These are phyloP conservation scores for Rhamnusium bicolor DNA, from an alignment of 2,888 invertebrate species.

Conservation along the genomic window DNA sequence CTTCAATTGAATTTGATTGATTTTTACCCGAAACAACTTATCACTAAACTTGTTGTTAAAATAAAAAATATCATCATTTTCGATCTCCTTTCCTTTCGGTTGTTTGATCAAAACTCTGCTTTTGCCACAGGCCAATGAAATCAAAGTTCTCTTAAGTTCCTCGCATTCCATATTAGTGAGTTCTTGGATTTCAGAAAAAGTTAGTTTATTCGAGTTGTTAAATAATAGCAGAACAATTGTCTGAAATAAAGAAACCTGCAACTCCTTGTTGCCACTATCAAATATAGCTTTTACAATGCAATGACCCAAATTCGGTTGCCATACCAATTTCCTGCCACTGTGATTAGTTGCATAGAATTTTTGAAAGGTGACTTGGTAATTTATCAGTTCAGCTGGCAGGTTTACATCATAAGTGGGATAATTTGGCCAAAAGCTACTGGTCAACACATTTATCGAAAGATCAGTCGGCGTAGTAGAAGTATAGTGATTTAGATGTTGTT, in stretches of 20 bases:
- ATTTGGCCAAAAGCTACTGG: constrained; percentile 98
- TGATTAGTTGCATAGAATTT: constrained; percentile 97
- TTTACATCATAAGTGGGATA: constrained; percentile 92
- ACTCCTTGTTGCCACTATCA: constrained; percentile 89
- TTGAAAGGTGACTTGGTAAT: constrained; percentile 93
- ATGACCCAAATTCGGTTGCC: constrained; percentile 97
- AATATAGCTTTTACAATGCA: constrained; percentile 93
- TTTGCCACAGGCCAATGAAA: constrained; percentile 96
- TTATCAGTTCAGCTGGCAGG: constrained; percentile 89
- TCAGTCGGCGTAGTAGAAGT: constrained; percentile 72
- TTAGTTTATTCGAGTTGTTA: constrained; percentile 86
- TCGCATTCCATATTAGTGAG: constrained; percentile 93
- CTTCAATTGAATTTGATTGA: constrained; percentile 92
- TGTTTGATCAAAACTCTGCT: constrained; percentile 87
- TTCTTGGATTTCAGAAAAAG: constrained; percentile 88
- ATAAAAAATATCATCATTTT: constrained; percentile 85
- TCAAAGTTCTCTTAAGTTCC: constrained; percentile 92
- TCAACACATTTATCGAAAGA: constrained; percentile 93
- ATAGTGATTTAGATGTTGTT: constrained; percentile 74
- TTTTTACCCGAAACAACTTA: constrained; percentile 96
- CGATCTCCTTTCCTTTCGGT: constrained; percentile 90
- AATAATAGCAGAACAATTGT: constrained; percentile 92
- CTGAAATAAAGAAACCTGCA: constrained; percentile 97
- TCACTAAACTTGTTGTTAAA: constrained; percentile 92
- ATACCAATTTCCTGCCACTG: constrained; percentile 95